phyloP scores from a whole-genome alignment of 2,113 vertebrate species.

The Pimephales promelas region DNA sequence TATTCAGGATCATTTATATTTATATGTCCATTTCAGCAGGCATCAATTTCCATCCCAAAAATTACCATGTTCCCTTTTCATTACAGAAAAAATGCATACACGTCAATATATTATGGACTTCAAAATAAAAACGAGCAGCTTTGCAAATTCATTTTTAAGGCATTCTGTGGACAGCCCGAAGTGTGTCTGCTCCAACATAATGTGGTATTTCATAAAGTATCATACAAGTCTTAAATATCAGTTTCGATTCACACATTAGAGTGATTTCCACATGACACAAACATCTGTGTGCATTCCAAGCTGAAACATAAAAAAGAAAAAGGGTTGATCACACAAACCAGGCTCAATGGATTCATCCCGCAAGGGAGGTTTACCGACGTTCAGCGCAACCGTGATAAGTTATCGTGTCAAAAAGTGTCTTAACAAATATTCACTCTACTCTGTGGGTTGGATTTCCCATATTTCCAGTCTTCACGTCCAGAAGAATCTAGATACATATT shows the following conservation, averaged over 20 bases:
- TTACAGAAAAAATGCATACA: conserved; percentile 15
- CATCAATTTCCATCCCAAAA: conserved; percentile 15
- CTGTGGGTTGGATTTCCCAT: conserved; percentile 8
- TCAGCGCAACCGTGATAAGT: conserved; percentile 46
- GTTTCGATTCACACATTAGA: conserved; percentile 9
- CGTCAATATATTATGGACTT: background rate
- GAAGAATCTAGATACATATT: conserved; percentile 27
- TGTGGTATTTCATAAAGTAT: background rate
- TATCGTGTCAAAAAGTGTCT: conserved; percentile 50
- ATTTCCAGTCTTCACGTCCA: conserved; percentile 30
- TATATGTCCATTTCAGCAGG: conserved; percentile 19
- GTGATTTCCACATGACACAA: background rate
- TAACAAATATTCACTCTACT: conserved; percentile 44
- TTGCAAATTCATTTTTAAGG: conserved; percentile 33
- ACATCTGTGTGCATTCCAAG: conserved; percentile 40
- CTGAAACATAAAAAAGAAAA: conserved; percentile 38
- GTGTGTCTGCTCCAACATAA: conserved; percentile 33
- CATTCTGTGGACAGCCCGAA: conserved; percentile 36
- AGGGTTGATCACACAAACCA: conserved; percentile 25
- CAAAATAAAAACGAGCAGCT: conserved; percentile 38
- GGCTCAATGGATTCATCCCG: conserved; percentile 19
- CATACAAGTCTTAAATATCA: conserved; percentile 10
- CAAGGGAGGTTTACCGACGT: conserved; percentile 18
- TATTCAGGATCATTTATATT: conserved; percentile 24
- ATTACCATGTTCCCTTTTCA: conserved; percentile 1